These are phyloP conservation scores for Trachythela sp. DNA, from an alignment of 64 coral and sea anemone species.

Conservation along the genomic window DNA sequence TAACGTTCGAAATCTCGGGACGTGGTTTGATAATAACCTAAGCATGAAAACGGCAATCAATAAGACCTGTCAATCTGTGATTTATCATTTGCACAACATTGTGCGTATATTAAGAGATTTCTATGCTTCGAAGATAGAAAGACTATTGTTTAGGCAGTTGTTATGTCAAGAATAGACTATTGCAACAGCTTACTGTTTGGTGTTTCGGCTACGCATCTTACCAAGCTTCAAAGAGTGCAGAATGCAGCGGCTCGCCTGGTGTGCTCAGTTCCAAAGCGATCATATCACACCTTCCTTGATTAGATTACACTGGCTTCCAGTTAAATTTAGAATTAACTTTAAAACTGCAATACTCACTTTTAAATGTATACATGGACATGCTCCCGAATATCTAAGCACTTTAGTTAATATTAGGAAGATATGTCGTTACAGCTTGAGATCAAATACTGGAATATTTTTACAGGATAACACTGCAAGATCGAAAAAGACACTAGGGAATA, in stretches of 20 bases:
- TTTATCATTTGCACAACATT: neutral
- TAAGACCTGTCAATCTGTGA: neutral
- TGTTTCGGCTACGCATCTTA: constrained; percentile 20
- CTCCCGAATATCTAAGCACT: neutral
- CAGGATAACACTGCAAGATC: neutral
- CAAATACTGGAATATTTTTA: neutral
- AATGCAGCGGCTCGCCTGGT: constrained; percentile 22
- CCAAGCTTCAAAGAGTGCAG: constrained; percentile 31
- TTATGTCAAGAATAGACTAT: constrained; percentile 48
- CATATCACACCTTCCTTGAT: constrained; percentile 29
- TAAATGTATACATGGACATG: neutral
- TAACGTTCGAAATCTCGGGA: neutral
- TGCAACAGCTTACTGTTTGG: constrained; percentile 39
- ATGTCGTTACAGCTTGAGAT: neutral
- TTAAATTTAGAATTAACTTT: neutral
- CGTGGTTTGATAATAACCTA: neutral
- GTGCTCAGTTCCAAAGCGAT: constrained; percentile 18
- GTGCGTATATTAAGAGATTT: neutral
- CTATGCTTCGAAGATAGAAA: neutral
- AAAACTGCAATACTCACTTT: neutral
- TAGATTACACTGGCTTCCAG: neutral
- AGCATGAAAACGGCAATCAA: neutral
- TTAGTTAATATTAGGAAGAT: neutral
- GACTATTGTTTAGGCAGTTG: neutral
- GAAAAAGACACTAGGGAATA: neutral